A percentile compares a stretch with the other conserved stretches of the same genome.
phyloP scores from a whole-genome alignment of 2,888 invertebrate genomes.

The Tachina grossa region DNA sequence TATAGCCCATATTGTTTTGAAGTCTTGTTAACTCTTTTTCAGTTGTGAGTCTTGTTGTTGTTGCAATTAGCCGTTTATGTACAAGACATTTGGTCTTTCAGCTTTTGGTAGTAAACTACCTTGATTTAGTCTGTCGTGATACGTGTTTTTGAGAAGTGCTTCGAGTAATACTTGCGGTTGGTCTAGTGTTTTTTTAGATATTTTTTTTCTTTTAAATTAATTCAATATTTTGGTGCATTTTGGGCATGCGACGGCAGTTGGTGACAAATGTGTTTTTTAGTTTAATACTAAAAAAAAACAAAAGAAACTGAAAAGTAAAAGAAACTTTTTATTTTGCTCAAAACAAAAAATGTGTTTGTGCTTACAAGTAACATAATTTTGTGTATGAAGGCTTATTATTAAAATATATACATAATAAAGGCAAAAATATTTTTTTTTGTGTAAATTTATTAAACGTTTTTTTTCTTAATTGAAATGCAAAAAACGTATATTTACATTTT shows the following conservation, averaged over 20 bases:
- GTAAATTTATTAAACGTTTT: slow-evolving; percentile 8
- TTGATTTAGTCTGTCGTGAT: slow-evolving; percentile 72
- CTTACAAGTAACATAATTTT: neutral
- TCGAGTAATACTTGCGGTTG: slow-evolving; percentile 53
- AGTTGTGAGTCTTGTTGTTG: slow-evolving; percentile 39
- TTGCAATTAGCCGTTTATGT: slow-evolving; percentile 45
- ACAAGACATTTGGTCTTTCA: slow-evolving; percentile 66
- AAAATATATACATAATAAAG: slow-evolving; percentile 10
- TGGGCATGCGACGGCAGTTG: slow-evolving; percentile 28
- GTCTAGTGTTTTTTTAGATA: slow-evolving; percentile 10
- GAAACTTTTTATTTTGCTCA: neutral
- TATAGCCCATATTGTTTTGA: slow-evolving; percentile 34
- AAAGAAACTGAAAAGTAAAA: slow-evolving; percentile 32
- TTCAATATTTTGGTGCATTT: slow-evolving; percentile 4
- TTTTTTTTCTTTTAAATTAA: neutral
- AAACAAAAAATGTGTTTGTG: slow-evolving; percentile 12
- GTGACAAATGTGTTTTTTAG: slow-evolving; percentile 43
- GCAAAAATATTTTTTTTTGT: neutral
- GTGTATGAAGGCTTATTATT: neutral
- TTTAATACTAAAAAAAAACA: neutral
- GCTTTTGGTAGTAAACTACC: slow-evolving; percentile 68
- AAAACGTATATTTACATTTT: slow-evolving; percentile 59
- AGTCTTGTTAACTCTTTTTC: slow-evolving; percentile 42
- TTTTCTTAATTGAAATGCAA: slow-evolving; percentile 55
- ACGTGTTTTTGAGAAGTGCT: slow-evolving; percentile 68